These are phyloP conservation scores for Drosophila pruinosa DNA, from an alignment of 1,140 invertebrate genomes.

Conservation along the genomic window DNA sequence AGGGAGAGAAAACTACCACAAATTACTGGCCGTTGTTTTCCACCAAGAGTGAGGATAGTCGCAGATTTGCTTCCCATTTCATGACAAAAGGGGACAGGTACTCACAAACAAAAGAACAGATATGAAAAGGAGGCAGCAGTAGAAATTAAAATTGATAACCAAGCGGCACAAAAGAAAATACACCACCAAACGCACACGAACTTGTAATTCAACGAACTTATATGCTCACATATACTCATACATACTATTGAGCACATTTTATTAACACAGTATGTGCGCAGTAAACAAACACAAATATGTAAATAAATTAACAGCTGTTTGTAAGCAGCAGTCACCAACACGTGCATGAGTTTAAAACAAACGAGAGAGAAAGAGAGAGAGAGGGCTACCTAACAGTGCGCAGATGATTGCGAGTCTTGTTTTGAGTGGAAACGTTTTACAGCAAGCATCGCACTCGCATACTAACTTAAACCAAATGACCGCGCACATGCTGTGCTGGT, in stretches of 20 bases:
- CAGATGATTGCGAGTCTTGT: slow-evolving; percentile 46
- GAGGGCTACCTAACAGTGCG: slow-evolving; percentile 26
- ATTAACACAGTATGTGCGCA: slow-evolving; percentile 64
- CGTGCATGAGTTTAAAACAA: slow-evolving; percentile 46
- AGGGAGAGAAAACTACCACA: slow-evolving; percentile 1
- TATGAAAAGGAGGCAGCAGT: neutral
- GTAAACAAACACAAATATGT: slow-evolving; percentile 58
- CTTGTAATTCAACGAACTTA: neutral
- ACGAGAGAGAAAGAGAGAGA: slow-evolving; percentile 26
- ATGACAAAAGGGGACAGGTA: slow-evolving; percentile 38
- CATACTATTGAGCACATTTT: slow-evolving; percentile 42
- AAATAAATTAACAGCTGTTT: slow-evolving; percentile 80
- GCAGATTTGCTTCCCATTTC: slow-evolving; percentile 33
- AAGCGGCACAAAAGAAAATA: slow-evolving; percentile 34
- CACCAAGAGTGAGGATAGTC: slow-evolving; percentile 12
- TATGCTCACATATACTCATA: neutral
- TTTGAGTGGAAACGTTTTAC: slow-evolving; percentile 61
- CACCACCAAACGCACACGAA: slow-evolving; percentile 35
- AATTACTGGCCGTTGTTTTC: slow-evolving; percentile 20
- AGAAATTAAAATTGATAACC: slow-evolving; percentile 33
- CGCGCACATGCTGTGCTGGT: slow-evolving; percentile 62
- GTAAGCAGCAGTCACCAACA: slow-evolving; percentile 60
- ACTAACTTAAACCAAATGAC: slow-evolving; percentile 42
- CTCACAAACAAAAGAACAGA: neutral
- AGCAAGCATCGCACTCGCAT: slow-evolving; percentile 16